phyloP scores from a whole-genome alignment of 2,797 vertebrate genomes.

The Lemur catta region DNA sequence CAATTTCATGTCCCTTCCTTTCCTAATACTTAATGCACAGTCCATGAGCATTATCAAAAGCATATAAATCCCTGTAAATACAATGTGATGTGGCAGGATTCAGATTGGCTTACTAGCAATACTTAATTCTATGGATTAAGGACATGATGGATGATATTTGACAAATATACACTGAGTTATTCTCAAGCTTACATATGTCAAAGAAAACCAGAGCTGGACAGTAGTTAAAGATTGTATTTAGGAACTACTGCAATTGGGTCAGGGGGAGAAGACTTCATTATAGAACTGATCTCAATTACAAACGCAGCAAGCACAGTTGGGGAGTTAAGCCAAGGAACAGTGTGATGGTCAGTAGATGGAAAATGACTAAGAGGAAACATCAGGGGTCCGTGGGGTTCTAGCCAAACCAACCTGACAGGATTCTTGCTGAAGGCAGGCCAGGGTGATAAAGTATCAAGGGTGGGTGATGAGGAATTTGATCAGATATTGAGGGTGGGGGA shows the following conservation, averaged over 20 bases:
- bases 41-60: not conserved
- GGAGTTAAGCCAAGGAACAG: not conserved
- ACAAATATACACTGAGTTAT: conserved; percentile 11
- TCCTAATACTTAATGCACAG: not conserved
- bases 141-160: conserved; percentile 11
- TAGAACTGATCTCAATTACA: not conserved
- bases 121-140: conserved; percentile 16
- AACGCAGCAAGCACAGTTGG: not conserved
- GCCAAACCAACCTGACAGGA: not conserved
- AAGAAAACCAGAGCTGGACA: not conserved
- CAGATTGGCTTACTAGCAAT: not conserved
- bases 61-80: not conserved
- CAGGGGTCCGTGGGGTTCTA: not conserved
- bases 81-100: not conserved
- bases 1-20: not conserved
- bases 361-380: not conserved
- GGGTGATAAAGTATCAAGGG: not conserved
- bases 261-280: not conserved
- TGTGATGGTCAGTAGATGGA: not conserved
- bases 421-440: not conserved
- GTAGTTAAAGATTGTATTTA: not conserved
- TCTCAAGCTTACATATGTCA: not conserved
- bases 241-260: not conserved
- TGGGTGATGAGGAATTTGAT: not conserved
- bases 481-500: not conserved